These are phyloP conservation scores for Lacanobia oleracea DNA, from an alignment of 2,888 invertebrate genomes.

Conservation along the genomic window DNA sequence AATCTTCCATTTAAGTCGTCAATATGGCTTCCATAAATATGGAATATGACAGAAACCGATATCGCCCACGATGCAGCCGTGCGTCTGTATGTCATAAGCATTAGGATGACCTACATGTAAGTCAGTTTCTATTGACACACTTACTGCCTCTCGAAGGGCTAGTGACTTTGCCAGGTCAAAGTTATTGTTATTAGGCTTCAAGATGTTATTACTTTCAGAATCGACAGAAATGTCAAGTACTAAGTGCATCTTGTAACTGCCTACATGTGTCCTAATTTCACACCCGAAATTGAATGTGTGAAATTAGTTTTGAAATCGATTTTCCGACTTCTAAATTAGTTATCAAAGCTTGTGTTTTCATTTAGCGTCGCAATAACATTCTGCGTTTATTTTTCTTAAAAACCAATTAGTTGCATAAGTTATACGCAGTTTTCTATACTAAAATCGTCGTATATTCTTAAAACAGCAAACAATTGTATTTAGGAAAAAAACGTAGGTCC, in stretches of 20 bases:
- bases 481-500: not conserved
- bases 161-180: slow-evolving; percentile 47
- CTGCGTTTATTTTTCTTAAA: not conserved
- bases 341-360: not conserved
- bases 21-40: slow-evolving; percentile 35
- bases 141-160: slow-evolving; percentile 51
- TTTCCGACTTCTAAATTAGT: slow-evolving; percentile 25
- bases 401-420: slow-evolving; percentile 8
- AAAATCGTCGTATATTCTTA: not conserved
- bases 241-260: slow-evolving; percentile 22
- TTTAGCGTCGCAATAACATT: slow-evolving; percentile 10
- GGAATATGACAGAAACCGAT: slow-evolving; percentile 44
- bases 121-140: slow-evolving; percentile 62
- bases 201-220: slow-evolving; percentile 47
- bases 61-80: slow-evolving; percentile 53
- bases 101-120: slow-evolving; percentile 55
- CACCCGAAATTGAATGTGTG: slow-evolving; percentile 21
- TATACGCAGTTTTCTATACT: not conserved
- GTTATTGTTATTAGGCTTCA: slow-evolving; percentile 50
- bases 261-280: slow-evolving; percentile 36
- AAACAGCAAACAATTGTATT: not conserved
- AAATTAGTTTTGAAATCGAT: slow-evolving; percentile 51
- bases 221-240: not conserved
- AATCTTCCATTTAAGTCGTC: slow-evolving; percentile 16
- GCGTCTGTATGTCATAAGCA: slow-evolving; percentile 53